These are phyloP conservation scores for Cyrtorhinus lividipennis DNA, from an alignment of 1,140 invertebrate species.

Conservation along the genomic window DNA sequence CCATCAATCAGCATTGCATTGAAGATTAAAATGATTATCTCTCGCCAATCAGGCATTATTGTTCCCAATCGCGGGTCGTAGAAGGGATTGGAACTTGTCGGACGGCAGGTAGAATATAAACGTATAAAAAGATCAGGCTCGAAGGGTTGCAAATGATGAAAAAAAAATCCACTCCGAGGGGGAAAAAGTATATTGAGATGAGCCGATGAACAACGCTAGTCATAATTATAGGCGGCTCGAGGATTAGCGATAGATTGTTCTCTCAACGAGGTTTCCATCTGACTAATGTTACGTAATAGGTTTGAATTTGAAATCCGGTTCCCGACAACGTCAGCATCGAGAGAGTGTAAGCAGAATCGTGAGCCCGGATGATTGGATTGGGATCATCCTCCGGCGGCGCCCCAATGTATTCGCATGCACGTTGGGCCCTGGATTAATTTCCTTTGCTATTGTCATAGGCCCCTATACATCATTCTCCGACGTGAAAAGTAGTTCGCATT, in stretches of 20 bases:
- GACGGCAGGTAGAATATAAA: background rate
- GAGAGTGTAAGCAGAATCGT: background rate
- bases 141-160: background rate
- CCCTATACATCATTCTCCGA: too few species aligned
- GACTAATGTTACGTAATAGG: slow-evolving; percentile 3
- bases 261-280: background rate
- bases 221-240: background rate
- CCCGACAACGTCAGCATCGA: background rate
- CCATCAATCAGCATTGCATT: slow-evolving; percentile 6
- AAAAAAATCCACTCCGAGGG: background rate
- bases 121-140: background rate
- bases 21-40: slow-evolving; percentile 9
- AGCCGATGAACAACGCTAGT: background rate
- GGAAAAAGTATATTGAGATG: background rate
- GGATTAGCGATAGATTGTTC: background rate
- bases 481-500: too few species aligned
- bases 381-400: background rate
- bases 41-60: slow-evolving; percentile 7
- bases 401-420: too few species aligned
- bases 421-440: too few species aligned
- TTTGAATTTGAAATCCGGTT: background rate
- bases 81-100: background rate
- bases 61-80: background rate
- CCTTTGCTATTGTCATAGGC: too few species aligned
- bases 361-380: background rate